Evolutionary conservation across 2,888 invertebrate species (phyloP).

Genomic region (Mactromeris polynyma): DNA sequence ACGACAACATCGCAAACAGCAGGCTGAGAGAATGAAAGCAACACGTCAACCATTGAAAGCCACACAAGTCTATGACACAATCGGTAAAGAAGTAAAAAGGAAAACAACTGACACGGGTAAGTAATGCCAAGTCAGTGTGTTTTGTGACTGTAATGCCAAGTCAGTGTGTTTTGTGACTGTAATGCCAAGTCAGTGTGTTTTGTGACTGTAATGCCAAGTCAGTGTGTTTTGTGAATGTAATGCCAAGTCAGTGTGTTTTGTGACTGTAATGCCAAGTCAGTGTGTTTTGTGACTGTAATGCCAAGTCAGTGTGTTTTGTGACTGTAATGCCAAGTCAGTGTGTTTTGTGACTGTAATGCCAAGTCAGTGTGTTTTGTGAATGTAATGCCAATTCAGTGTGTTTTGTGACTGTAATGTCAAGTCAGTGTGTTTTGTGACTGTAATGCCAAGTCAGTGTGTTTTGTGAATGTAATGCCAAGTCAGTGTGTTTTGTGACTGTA

Average conservation of each 20-base stretch:
- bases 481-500: no score
- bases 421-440: no score
- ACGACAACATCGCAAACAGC: conserved; percentile 29
- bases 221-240: no score
- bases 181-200: neutral
- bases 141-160: neutral
- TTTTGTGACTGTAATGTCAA: neutral
- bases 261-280: neutral
- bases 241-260: neutral
- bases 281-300: no score
- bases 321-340: neutral
- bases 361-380: neutral
- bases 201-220: neutral
- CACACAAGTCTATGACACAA: neutral
- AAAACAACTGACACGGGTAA: neutral
- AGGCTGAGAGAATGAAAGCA: conserved; percentile 18
- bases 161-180: no score
- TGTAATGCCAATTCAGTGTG: neutral
- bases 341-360: no score
- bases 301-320: neutral
- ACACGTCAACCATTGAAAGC: conserved; percentile 17
- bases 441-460: neutral
- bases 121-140: neutral
- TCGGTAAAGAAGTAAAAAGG: neutral
- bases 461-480: neutral